Base-by-base conservation (phyloP, 1,140 invertebrate genomes). In the Drosophila pectinifera region DNA sequence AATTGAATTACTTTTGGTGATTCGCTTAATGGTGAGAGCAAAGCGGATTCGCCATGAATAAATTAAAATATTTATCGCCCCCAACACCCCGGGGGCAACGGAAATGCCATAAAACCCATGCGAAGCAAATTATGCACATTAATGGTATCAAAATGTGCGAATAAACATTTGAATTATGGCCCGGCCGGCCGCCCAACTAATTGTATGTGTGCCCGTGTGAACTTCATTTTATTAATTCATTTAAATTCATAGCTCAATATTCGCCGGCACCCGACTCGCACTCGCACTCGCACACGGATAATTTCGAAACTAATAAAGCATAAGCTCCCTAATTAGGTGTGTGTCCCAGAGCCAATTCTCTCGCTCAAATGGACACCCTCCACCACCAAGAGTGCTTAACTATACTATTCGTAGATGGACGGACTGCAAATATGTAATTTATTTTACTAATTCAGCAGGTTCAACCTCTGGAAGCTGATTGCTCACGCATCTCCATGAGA, bases 151-250 rank as follows among this genome's bases (percentile, higher is more conserved):
- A 83, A 86, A 88, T 88, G 79, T 73, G 70, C 75, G 73, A 86
- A 83, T 76, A 86, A 79, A 72, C 72, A 86, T 76, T 79, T 86
- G 72, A 88, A 80, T 86, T 89, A 86, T 79, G 80, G 61, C 78
- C 48, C 38, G 16, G 24, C 59, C 46, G 31, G 41, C 39, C 51
- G 58, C 61, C 59, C 45, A 62, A 55, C 68, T 86, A 88, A 76
- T 69, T 78, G 61, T 45, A 48, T 43, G 43, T 58, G 46, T 24
- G 56, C 34, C 16, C 61, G 82, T 74, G 84, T 77, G 67, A 86
- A 83, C 56, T 79, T 79, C 63, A 73, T 86, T 80, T 89, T 80
- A 89, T 83, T 89, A 84, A 89, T 89, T 84, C 85, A 89, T 89
- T 89, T 72, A 80, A 89, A 89, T 89, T 89, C 80, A 89, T 89